Evolutionary conservation across 1,140 invertebrate genomes (phyloP), one percentile per base, ranked within the genome.

Genomic region (Hyles vespertilio): DNA sequence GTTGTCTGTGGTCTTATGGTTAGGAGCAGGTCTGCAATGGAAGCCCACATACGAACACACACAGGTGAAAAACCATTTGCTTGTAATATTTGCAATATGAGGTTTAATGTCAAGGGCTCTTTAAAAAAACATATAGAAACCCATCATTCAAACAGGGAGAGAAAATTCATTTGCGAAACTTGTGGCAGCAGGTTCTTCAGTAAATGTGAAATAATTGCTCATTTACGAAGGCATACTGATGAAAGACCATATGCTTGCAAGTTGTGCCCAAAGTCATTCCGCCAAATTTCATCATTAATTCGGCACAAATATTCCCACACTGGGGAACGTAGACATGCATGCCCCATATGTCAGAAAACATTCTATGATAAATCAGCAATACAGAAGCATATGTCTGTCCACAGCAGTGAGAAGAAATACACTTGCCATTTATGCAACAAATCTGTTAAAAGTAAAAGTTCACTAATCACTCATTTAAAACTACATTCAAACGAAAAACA

Each of bases 1-100:
- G 34, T n/a, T 22, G 45, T 59, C 6, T 59, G 62, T 51, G 58
- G 54, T 9, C 10, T 44, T 33, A 55, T 81, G 56, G 70, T 70
- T 0, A 58, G 58, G 1, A 79, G 81, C 51, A 76, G 63, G 2
- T 89, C 86, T 1, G 83, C 92, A 3, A 77, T 96, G 48, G 92
- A 95, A 6, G 95, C 94, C 63, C 96, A 97, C 66, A 92, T 96
- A 84, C 79, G 95, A 22, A 94, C 92, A 3, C 95, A 97, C 64
- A 95, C 94, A 7, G 94, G 95, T 3, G 93, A 95, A 64, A 92
- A 93, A 68, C 94, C 94, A 3, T 95, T 94, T 75, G 90, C 92
- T 32, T 97, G 95, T 74, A 92, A 94, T 57, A 89, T 92, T 8
- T 96, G 93, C 54, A 79, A 81, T 0, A 76, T 84, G n/a, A 80